These are phyloP conservation scores for Bedellia somnulentella DNA, from an alignment of 2,888 invertebrate species.

Conservation along the genomic window DNA sequence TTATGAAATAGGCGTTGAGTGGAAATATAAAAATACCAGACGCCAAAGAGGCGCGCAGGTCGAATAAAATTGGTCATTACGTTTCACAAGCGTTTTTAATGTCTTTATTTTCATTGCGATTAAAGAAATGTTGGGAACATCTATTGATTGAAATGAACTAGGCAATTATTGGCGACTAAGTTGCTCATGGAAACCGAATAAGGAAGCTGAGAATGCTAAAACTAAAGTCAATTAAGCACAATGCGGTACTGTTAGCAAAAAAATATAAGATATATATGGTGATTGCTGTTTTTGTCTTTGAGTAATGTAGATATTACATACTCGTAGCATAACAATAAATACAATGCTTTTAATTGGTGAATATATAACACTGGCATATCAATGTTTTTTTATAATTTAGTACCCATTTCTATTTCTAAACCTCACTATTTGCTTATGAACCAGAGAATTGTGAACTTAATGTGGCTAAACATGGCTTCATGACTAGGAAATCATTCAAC, in stretches of 20 bases:
- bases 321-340: too few species aligned
- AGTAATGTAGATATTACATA: too few species aligned
- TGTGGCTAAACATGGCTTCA: too few species aligned
- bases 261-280: too few species aligned
- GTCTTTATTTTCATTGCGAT: conserved; percentile 28
- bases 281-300: too few species aligned
- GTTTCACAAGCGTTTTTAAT: conserved; percentile 37
- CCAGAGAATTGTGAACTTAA: too few species aligned
- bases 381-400: too few species aligned
- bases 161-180: conserved; percentile 18
- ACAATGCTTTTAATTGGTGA: too few species aligned
- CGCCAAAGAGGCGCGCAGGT: conserved; percentile 6
- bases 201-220: conserved; percentile 31
- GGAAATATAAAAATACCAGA: conserved; percentile 13
- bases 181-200: conserved; percentile 26
- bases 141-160: conserved; percentile 29
- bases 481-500: too few species aligned
- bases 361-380: too few species aligned
- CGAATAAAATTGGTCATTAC: conserved; percentile 15
- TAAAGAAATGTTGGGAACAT: conserved; percentile 21
- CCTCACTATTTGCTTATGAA: too few species aligned
- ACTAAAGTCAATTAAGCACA: conserved; percentile 24
- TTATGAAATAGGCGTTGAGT: conserved; percentile 14
- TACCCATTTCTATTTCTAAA: too few species aligned
- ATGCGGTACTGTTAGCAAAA: conserved; percentile 7